Evolutionary conservation across 2,797 vertebrate species (phyloP).

Genomic region (Cyprinella venusta): DNA sequence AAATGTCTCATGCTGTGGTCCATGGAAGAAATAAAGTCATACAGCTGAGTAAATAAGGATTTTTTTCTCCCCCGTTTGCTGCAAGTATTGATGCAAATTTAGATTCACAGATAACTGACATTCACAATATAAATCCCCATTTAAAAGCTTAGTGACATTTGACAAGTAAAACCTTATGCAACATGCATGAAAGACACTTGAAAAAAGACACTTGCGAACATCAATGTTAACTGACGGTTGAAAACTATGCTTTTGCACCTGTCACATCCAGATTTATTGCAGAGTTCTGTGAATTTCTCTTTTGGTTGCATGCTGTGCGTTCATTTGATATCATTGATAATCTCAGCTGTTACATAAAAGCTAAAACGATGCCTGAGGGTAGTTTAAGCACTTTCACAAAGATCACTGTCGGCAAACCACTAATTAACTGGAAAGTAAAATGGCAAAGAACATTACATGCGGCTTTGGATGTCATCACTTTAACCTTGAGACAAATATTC

Average conservation of each 20-base stretch:
- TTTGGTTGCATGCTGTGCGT: background rate
- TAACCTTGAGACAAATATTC: background rate
- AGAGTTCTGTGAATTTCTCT: background rate
- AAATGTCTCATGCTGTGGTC: background rate
- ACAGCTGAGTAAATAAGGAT: slow-evolving; percentile 1
- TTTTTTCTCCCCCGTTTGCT: background rate
- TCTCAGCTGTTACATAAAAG: slow-evolving; percentile 33
- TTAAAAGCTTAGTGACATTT: background rate
- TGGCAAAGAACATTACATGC: background rate
- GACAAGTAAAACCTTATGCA: background rate
- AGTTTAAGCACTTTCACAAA: slow-evolving; percentile 12
- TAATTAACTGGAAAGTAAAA: background rate
- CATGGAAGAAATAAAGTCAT: background rate
- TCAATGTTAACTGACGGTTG: background rate
- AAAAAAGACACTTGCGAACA: slow-evolving; percentile 7
- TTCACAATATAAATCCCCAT: background rate
- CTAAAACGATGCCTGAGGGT: background rate
- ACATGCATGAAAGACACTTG: background rate
- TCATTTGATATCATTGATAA: background rate
- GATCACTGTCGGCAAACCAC: slow-evolving; percentile 6
- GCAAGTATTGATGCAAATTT: background rate
- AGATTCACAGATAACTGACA: background rate
- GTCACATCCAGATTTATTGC: background rate
- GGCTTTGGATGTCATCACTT: slow-evolving; percentile 14
- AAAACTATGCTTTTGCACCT: background rate